Evolutionary conservation across 2,797 vertebrate species (phyloP).

Genomic region (Rhincodon typus): DNA sequence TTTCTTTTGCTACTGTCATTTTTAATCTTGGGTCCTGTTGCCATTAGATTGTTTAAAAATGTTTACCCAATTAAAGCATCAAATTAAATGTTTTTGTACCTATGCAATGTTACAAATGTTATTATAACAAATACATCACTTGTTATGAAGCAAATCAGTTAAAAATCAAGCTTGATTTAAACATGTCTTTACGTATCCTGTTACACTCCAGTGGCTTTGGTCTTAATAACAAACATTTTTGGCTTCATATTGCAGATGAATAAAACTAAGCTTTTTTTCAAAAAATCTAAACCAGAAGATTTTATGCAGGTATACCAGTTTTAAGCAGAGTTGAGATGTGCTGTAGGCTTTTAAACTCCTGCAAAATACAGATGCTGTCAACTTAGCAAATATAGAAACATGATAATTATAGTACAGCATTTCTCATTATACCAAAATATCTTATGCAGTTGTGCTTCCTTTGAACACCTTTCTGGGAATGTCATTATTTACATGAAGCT

Average conservation of each 20-base stretch:
- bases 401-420: too few relatives aligned
- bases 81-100: neutral
- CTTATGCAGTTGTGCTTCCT: too few relatives aligned
- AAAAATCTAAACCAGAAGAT: neutral
- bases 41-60: neutral
- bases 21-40: slow-evolving; percentile 8
- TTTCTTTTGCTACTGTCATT: slow-evolving; percentile 3
- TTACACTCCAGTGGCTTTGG: neutral
- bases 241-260: neutral
- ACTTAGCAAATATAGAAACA: too few relatives aligned
- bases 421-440: too few relatives aligned
- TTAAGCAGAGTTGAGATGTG: neutral
- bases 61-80: neutral
- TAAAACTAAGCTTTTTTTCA: neutral
- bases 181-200: neutral
- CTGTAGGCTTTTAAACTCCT: neutral
- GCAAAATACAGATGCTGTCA: neutral
- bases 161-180: neutral
- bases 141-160: neutral
- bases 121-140: neutral
- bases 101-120: neutral
- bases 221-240: neutral
- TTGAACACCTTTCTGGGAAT: too few relatives aligned
- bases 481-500: too few relatives aligned
- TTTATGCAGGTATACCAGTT: neutral